Evolutionary conservation across 2,113 vertebrate genomes (phyloP).

Genomic region (Vimba vimba): DNA sequence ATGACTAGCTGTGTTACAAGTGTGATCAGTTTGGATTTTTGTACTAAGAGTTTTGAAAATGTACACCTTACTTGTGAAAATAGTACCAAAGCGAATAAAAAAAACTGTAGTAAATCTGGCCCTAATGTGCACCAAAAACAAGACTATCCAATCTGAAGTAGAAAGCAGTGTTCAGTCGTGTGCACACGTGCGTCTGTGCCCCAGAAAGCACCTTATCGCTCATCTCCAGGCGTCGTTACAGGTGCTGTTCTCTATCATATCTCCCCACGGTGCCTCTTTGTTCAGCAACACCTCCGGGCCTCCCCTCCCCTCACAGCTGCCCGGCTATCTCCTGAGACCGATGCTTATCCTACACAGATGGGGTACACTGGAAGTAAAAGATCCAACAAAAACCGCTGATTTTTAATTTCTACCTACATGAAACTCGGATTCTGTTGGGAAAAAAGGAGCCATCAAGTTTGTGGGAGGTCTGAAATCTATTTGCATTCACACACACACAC

Average conservation of each 20-base stretch:
- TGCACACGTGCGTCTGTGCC: slow-evolving; percentile 52
- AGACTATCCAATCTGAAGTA: background rate
- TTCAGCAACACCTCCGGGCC: slow-evolving; percentile 70
- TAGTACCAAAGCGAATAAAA: no score
- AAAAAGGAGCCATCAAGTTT: background rate
- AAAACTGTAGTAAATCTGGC: no score
- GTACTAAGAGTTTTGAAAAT: no score
- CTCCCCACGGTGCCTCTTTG: slow-evolving; percentile 68
- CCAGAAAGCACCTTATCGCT: slow-evolving; percentile 68
- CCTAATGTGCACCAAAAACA: background rate
- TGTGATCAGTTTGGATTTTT: no score
- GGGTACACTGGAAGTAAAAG: slow-evolving; percentile 52
- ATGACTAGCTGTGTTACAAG: no score
- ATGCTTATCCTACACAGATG: slow-evolving; percentile 39
- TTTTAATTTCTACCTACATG: slow-evolving; percentile 35
- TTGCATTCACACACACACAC: slow-evolving; percentile 17
- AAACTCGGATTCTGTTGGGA: slow-evolving; percentile 11
- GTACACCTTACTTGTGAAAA: no score
- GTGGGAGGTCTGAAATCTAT: slow-evolving; percentile 5
- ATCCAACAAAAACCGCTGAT: slow-evolving; percentile 37
- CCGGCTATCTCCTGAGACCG: slow-evolving; percentile 15
- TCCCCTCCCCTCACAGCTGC: slow-evolving; percentile 47
- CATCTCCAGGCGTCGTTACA: slow-evolving; percentile 71
- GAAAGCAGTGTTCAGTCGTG: slow-evolving; percentile 40
- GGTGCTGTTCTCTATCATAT: slow-evolving; percentile 67